phyloP scores from a whole-genome alignment of 2,113 vertebrate species.

The Trematomus loennbergii region DNA sequence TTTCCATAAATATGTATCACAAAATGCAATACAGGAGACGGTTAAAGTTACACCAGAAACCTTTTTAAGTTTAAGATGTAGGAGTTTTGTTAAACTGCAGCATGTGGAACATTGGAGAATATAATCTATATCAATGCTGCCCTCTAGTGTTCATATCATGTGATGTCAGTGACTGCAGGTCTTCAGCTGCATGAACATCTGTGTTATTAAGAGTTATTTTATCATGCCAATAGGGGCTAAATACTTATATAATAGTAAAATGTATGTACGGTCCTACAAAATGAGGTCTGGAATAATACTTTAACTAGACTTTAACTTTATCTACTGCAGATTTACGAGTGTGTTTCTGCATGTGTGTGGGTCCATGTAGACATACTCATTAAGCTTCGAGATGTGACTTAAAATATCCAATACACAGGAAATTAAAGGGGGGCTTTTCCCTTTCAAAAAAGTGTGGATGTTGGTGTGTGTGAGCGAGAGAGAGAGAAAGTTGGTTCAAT shows the following conservation, averaged over 20 bases:
- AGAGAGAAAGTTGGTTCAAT: constrained; percentile 39
- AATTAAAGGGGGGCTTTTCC: constrained; percentile 13
- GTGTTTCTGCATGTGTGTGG: background rate
- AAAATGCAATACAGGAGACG: background rate
- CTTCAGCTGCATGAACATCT: background rate
- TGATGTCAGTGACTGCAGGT: background rate
- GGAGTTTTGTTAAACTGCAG: too few species aligned
- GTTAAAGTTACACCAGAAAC: too few species aligned
- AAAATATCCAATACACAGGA: constrained; percentile 13
- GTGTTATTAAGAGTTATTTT: background rate
- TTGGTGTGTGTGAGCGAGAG: background rate
- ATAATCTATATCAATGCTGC: constrained; percentile 50
- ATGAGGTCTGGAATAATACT: background rate
- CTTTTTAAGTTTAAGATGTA: too few species aligned
- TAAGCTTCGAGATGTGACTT: background rate
- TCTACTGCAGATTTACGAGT: background rate
- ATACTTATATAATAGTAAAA: too few species aligned
- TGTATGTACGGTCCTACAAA: background rate
- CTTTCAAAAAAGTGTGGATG: background rate
- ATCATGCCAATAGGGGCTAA: background rate
- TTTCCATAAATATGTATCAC: background rate
- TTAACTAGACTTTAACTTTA: background rate
- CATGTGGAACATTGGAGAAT: too few species aligned
- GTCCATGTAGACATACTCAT: background rate
- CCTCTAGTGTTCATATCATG: constrained; percentile 69